Conservation (phyloP, 2,113 vertebrate genomes). For the Hippocampus abdominalis region DNA sequence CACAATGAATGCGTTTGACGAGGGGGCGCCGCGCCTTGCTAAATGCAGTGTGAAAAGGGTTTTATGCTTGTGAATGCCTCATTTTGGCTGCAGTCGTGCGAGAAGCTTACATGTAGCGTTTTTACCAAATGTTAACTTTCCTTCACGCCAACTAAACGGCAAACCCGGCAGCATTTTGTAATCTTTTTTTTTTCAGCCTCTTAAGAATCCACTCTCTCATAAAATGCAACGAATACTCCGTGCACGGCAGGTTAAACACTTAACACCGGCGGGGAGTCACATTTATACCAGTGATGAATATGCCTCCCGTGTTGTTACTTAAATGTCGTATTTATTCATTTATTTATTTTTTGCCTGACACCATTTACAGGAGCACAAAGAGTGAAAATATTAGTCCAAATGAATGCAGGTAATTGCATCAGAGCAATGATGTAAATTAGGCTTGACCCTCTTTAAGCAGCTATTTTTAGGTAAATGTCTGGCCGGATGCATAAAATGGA, state of each 20-base stretch:
- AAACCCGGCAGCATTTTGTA: not conserved
- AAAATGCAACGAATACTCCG: not conserved
- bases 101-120: too few species aligned
- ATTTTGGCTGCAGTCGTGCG: too few species aligned
- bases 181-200: not conserved
- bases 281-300: not conserved
- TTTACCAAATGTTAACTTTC: too few species aligned
- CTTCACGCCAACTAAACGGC: too few species aligned
- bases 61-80: too few species aligned
- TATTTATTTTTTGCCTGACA: not conserved
- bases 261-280: not conserved
- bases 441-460: not conserved
- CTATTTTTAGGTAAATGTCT: constrained; percentile 3
- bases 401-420: not conserved
- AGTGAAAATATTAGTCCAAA: not conserved
- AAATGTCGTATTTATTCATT: not conserved
- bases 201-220: not conserved
- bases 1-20: too few species aligned
- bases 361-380: not conserved
- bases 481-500: not conserved
- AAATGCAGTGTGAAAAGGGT: too few species aligned
- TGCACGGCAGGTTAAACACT: not conserved
- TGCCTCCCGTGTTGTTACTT: not conserved
- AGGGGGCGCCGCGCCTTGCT: too few species aligned
- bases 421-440: constrained; percentile 1